phyloP scores from a whole-genome alignment of 2,888 invertebrate species.

The Agriotes lineatus region DNA sequence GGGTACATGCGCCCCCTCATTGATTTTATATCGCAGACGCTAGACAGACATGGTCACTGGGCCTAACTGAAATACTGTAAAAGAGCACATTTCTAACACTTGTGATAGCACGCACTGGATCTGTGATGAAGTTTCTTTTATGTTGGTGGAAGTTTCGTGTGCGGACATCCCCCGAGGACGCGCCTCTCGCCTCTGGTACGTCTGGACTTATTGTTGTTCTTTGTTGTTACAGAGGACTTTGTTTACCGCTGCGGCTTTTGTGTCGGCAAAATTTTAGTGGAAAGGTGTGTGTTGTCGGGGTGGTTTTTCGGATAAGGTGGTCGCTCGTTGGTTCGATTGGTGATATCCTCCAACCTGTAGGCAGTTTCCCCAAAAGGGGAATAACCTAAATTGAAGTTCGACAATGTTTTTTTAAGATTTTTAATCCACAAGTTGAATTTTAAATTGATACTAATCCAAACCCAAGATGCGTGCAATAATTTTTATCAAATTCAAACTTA shows the following conservation, averaged over 20 bases:
- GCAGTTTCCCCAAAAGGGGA: no score
- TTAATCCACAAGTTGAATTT: no score
- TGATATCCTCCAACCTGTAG: no score
- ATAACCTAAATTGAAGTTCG: no score
- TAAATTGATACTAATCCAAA: no score
- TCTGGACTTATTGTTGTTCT: slow-evolving; percentile 2
- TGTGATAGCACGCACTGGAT: slow-evolving; percentile 37
- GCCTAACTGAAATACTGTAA: slow-evolving; percentile 59
- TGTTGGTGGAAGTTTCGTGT: slow-evolving; percentile 30
- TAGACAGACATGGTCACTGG: slow-evolving; percentile 62
- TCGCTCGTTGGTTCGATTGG: background rate
- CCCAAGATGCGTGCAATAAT: no score
- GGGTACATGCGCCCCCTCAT: slow-evolving; percentile 65
- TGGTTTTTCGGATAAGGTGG: no score
- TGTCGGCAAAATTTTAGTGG: background rate
- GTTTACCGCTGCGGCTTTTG: background rate
- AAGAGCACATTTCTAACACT: slow-evolving; percentile 42
- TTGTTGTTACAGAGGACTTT: background rate
- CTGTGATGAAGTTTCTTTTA: slow-evolving; percentile 48
- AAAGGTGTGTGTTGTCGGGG: background rate
- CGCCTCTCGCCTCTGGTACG: slow-evolving; percentile 21
- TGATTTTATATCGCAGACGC: slow-evolving; percentile 63
- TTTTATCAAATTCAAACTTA: no score
- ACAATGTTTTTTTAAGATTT: no score
- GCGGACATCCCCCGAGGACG: slow-evolving; percentile 18